Conservation (phyloP, 2,888 invertebrate genomes). For the Thymelicus acteon region DNA sequence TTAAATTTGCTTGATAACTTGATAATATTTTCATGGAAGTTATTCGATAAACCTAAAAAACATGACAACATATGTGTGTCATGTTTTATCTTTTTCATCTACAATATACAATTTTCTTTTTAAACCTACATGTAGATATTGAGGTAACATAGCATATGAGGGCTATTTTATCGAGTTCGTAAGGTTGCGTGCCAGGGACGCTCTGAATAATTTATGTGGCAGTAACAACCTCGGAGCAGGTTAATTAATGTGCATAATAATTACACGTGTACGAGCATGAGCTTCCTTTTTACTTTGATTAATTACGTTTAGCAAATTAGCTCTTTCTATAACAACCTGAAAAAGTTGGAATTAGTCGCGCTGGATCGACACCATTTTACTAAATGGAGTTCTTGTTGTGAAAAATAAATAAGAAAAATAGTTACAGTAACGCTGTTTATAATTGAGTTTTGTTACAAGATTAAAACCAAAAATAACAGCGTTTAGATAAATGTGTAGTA, state of each 20-base stretch:
- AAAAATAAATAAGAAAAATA: no score
- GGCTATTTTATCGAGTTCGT: constrained; percentile 42
- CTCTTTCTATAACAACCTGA: constrained; percentile 53
- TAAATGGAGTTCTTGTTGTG: neutral
- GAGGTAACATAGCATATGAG: constrained; percentile 6
- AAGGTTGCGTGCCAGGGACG: constrained; percentile 65
- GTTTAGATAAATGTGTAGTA: no score
- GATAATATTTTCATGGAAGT: no score
- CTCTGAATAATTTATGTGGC: constrained; percentile 71
- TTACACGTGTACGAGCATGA: constrained; percentile 77
- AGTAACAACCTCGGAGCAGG: constrained; percentile 60
- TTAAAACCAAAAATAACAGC: no score
- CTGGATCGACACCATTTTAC: constrained; percentile 26
- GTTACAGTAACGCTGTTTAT: no score
- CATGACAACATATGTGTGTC: no score
- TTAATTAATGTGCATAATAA: constrained; percentile 85
- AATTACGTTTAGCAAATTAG: constrained; percentile 76
- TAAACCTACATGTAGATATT: constrained; percentile 8
- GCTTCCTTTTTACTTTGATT: constrained; percentile 83
- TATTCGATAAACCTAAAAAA: no score
- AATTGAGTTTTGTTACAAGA: no score
- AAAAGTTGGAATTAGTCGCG: constrained; percentile 35
- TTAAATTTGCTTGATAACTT: no score
- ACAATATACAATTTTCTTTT: neutral
- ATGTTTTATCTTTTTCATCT: no score